Evolutionary conservation across 2,797 vertebrate genomes (phyloP), one percentile per base, ranked within the genome.

Genomic region (Tokudaia tokunoshimensis): DNA sequence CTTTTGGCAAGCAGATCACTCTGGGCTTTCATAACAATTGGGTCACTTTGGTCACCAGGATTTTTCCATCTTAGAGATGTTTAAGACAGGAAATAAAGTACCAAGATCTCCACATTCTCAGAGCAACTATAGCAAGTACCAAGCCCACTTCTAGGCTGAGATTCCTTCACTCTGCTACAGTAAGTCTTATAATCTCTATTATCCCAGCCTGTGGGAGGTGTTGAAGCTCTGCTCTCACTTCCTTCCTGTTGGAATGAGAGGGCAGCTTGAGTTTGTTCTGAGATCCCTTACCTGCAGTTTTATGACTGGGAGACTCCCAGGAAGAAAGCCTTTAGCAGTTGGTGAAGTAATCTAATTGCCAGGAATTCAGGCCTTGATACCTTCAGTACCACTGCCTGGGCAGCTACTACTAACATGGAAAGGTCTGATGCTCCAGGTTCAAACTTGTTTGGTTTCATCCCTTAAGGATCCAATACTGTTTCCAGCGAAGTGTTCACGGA

Each of bases 1-100:
- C 70, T 98, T 93, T 97, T 98, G 97, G 94, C 91, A 94, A 97
- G 81, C 57, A 93, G 44, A 92, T 37, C 72, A n/a, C 84, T 44
- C 47, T 97, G 94, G 92, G 83, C 90, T 75, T 97, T 97, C 89
- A n/a, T 83, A 50, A 31, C 70, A n/a, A 76, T 95, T 84, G 7
- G 70, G 92, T 86, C 90, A 15, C 57, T 72, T 65, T 84, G 81
- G 79, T 96, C 85, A 96, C 95, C 72, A 61, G 92, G 55, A 65
- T 90, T 89, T 97, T 96, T 94, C 90, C 94, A 86, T 61, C 47
- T 82, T 96, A 61, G 20, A 19, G 47, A 92, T 19, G 84, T 41
- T 41, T 94, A 59, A 91, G 76, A 96, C 63, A 95, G 96, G 50
- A 59, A 15, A 0, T 37, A 93, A 92, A n/a, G 80, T 65, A 15